Conservation (phyloP, 1,140 invertebrate species). For the Spodoptera litura region DNA sequence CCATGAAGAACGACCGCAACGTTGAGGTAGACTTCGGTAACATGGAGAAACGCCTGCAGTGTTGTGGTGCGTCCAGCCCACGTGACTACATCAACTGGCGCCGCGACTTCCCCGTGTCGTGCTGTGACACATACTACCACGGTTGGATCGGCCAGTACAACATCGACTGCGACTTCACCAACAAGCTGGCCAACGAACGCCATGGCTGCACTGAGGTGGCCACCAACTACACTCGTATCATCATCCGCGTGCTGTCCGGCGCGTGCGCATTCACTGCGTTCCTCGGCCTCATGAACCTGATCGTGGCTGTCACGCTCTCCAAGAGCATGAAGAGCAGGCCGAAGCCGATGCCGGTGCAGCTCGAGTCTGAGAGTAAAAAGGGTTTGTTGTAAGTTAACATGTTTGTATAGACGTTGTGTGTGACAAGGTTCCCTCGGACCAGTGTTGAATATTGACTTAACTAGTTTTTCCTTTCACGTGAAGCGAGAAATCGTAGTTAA, state of each 20-base stretch:
- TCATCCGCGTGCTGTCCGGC: constrained; percentile 69
- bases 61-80: constrained; percentile 75
- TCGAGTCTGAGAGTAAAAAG: constrained; percentile 78
- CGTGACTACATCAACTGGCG: constrained; percentile 79
- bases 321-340: constrained; percentile 61
- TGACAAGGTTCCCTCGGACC: not conserved
- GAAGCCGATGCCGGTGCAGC: constrained; percentile 49
- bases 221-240: constrained; percentile 70
- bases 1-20: constrained; percentile 64
- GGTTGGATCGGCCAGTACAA: constrained; percentile 72
- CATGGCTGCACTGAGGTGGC: constrained; percentile 76
- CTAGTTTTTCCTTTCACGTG: constrained; percentile 15
- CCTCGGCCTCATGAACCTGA: constrained; percentile 62
- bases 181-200: constrained; percentile 78
- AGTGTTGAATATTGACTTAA: constrained; percentile 12
- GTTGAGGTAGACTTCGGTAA: constrained; percentile 66
- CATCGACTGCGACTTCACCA: constrained; percentile 77
- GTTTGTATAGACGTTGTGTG: constrained; percentile 4
- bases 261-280: constrained; percentile 68
- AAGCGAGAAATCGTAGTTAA: constrained; percentile 25
- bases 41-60: constrained; percentile 75
- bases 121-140: constrained; percentile 77
- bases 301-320: constrained; percentile 60
- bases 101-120: constrained; percentile 71
- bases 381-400: constrained; percentile 69